Evolutionary conservation across 1,140 invertebrate genomes (phyloP).

Genomic region (Cydia fagiglandana): DNA sequence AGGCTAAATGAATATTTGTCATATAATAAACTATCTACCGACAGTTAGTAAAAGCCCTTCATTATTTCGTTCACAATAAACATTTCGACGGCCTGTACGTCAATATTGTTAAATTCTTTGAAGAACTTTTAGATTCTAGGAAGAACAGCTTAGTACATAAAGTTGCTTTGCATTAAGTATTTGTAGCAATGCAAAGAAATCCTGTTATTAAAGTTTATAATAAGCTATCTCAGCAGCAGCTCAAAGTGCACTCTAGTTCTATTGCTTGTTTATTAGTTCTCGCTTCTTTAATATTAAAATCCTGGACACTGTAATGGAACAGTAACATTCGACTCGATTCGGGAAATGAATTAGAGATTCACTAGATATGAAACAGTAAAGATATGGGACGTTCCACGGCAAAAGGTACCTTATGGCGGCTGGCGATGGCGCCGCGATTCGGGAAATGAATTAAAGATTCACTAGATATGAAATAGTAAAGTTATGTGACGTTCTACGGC

Average conservation of each 20-base stretch:
- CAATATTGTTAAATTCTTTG: neutral
- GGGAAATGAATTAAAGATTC: too few species aligned
- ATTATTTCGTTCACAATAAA: neutral
- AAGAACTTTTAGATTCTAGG: neutral
- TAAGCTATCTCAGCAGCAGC: neutral
- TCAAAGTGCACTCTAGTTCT: constrained; percentile 12
- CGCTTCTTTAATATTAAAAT: neutral
- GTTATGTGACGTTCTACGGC: too few species aligned
- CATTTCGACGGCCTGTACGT: neutral
- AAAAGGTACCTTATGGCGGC: too few species aligned
- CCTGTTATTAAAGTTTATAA: constrained; percentile 22
- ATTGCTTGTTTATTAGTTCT: constrained; percentile 15
- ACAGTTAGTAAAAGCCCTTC: too few species aligned
- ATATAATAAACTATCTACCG: too few species aligned
- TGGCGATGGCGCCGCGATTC: too few species aligned
- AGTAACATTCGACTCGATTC: too few species aligned
- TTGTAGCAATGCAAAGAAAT: neutral
- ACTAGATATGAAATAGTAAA: too few species aligned
- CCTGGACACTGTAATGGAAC: neutral
- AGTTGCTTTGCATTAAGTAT: neutral
- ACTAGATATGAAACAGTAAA: too few species aligned
- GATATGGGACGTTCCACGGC: too few species aligned
- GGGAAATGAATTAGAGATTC: too few species aligned
- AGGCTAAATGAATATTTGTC: too few species aligned
- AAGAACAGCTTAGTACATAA: neutral